phyloP scores from a whole-genome alignment of 1,140 invertebrate species.

The Caenorhabditis inopinata region DNA sequence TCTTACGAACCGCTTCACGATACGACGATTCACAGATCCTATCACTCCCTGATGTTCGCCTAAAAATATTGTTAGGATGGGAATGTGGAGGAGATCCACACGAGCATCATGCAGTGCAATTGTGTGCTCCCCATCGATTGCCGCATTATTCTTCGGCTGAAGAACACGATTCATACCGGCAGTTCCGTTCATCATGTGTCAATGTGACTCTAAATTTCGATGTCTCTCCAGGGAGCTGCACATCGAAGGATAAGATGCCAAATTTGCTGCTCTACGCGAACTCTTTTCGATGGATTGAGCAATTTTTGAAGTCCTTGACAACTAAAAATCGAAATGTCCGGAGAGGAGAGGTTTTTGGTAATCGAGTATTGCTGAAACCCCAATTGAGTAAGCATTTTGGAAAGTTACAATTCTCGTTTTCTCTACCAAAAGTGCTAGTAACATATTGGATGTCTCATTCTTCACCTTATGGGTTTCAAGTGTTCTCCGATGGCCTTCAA shows the following conservation, averaged over 20 bases:
- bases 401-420: conserved; percentile 80
- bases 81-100: conserved; percentile 85
- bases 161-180: conserved; percentile 76
- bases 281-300: conserved; percentile 63
- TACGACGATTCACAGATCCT: conserved; percentile 93
- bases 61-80: conserved; percentile 82
- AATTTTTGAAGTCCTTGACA: conserved; percentile 78
- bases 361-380: conserved; percentile 79
- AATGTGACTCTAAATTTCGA: conserved; percentile 85
- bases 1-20: conserved; percentile 91
- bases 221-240: conserved; percentile 72
- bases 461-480: conserved; percentile 87
- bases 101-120: conserved; percentile 92
- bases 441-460: conserved; percentile 98
- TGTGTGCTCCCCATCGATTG: conserved; percentile 91
- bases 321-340: conserved; percentile 89
- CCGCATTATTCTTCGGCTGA: conserved; percentile 86
- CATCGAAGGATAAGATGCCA: conserved; percentile 44
- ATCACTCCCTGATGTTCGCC: conserved; percentile 83
- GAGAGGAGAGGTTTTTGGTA: conserved; percentile 83
- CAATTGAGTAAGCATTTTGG: conserved; percentile 86
- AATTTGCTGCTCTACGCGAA: conserved; percentile 65
- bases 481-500: conserved; percentile 81
- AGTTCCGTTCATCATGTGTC: conserved; percentile 89
- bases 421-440: conserved; percentile 85